Percentiles rank a stretch among this genome's conserved stretches.
These are phyloP conservation scores for Alsophila aescularia DNA, from an alignment of 2,888 invertebrate genomes.

Conservation along the genomic window DNA sequence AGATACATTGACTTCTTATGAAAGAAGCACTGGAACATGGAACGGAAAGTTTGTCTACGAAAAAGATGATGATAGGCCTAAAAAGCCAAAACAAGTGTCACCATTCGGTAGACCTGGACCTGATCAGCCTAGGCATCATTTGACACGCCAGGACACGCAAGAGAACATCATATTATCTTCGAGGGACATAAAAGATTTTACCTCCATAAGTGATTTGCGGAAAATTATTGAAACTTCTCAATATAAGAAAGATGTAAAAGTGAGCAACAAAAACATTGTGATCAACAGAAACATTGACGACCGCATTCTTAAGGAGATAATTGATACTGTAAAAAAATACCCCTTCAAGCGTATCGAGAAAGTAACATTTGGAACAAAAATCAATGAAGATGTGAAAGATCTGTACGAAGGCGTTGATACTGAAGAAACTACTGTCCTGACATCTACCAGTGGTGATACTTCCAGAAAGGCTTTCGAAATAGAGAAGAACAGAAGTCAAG, in stretches of 20 bases:
- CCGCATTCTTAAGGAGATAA: constrained; percentile 74
- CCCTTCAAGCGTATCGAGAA: constrained; percentile 80
- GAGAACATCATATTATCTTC: constrained; percentile 80
- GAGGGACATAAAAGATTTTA: constrained; percentile 78
- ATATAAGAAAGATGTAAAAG: constrained; percentile 72
- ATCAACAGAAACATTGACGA: constrained; percentile 79
- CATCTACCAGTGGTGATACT: constrained; percentile 65
- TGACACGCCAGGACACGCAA: constrained; percentile 77
- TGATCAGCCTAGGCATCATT: constrained; percentile 72
- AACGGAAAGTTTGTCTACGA: constrained; percentile 84
- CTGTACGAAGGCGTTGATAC: constrained; percentile 76
- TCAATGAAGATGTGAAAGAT: constrained; percentile 85
- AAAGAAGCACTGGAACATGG: constrained; percentile 81
- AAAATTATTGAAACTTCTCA: constrained; percentile 77
- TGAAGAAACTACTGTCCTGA: constrained; percentile 69
- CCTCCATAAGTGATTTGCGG: constrained; percentile 76
- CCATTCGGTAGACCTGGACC: constrained; percentile 72
- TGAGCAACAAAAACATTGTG: constrained; percentile 78
- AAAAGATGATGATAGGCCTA: constrained; percentile 74
- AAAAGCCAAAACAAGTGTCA: constrained; percentile 71
- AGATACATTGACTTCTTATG: constrained; percentile 74
- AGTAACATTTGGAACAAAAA: constrained; percentile 82
- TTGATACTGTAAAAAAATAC: constrained; percentile 79
- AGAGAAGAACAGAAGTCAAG: constrained; percentile 77
- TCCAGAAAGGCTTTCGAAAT: constrained; percentile 77